A percentile compares a stretch with the other conserved stretches of the same genome.
Conservation (phyloP, 2,113 vertebrate species). For the Lethenteron reissneri region DNA sequence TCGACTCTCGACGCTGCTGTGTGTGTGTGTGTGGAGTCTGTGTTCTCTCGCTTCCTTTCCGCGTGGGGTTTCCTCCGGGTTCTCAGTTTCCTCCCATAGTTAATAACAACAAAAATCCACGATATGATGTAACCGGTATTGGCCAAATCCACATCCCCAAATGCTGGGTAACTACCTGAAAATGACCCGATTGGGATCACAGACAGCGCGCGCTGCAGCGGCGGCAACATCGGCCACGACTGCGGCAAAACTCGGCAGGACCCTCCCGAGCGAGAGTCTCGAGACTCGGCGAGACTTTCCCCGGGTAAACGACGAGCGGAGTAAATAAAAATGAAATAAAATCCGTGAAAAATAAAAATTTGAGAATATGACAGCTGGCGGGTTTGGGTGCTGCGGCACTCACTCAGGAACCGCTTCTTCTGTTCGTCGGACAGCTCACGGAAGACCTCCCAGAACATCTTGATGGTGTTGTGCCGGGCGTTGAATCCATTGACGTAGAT, state of each 20-base stretch:
- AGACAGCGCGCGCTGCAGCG: neutral
- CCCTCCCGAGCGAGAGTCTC: neutral
- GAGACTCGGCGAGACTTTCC: neutral
- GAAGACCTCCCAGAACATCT: conserved; percentile 88
- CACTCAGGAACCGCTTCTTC: conserved; percentile 85
- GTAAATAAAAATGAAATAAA: neutral
- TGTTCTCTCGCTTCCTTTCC: no score
- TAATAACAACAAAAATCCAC: no score
- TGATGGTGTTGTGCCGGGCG: conserved; percentile 56
- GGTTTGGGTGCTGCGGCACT: conserved; percentile 16
- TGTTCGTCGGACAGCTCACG: conserved; percentile 79
- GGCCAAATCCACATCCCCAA: no score
- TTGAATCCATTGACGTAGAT: conserved; percentile 77
- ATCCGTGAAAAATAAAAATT: neutral
- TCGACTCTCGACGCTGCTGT: no score
- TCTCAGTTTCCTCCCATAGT: no score
- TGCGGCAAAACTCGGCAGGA: neutral
- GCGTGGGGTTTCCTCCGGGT: no score
- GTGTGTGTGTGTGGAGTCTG: no score
- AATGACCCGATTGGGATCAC: no score
- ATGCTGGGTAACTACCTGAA: no score
- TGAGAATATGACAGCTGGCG: neutral
- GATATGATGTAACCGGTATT: no score
- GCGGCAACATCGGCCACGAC: neutral
- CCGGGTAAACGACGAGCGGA: neutral